A percentile compares a stretch with the other conserved stretches of the same genome.
Evolutionary conservation across 2,797 vertebrate species (phyloP).

Genomic region (Ispidina picta): DNA sequence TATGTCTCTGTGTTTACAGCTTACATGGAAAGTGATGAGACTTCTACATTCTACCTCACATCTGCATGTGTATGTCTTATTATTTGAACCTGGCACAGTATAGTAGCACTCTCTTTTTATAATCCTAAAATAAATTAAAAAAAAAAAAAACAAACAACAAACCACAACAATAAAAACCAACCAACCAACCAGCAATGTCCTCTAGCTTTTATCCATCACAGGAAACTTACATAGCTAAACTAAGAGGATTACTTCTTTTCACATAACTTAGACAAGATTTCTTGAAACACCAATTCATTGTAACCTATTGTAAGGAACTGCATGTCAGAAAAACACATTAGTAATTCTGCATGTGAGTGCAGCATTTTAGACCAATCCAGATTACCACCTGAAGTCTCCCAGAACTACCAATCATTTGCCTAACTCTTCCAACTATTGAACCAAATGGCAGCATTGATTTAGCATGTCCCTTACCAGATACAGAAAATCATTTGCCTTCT

Average conservation of each 20-base stretch:
- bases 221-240: neutral
- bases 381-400: neutral
- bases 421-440: neutral
- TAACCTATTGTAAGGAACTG: neutral
- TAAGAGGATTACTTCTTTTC: neutral
- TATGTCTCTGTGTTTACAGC: neutral
- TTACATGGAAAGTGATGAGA: neutral
- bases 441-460: neutral
- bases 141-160: neutral
- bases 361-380: neutral
- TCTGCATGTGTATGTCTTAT: neutral
- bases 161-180: rapidly evolving
- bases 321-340: neutral
- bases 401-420: neutral
- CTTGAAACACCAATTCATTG: neutral
- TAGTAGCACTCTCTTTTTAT: neutral
- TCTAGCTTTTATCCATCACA: neutral
- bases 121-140: neutral
- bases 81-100: neutral
- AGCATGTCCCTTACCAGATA: neutral
- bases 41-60: neutral
- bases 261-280: neutral
- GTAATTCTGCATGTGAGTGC: neutral
- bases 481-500: neutral
- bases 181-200: neutral